phyloP scores from a whole-genome alignment of 2,888 invertebrate genomes.

The Trissolcus japonicus region DNA sequence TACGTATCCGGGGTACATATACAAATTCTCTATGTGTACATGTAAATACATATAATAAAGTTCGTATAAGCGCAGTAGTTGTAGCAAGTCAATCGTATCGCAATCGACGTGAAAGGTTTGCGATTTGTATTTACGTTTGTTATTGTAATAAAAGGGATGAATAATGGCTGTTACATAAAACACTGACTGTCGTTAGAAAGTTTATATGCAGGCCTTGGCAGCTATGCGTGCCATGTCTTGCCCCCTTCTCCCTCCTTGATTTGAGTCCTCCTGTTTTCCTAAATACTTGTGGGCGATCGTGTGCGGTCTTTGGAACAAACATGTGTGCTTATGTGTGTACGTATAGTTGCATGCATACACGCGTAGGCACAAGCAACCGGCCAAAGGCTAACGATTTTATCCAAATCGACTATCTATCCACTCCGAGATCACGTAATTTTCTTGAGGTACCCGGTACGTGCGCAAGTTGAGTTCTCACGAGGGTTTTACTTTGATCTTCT shows the following conservation, averaged over 20 bases:
- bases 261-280: constrained; percentile 39
- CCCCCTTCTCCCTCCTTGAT: constrained; percentile 25
- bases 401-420: constrained; percentile 38
- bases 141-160: constrained; percentile 70
- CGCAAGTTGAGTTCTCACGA: constrained; percentile 26
- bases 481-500: constrained; percentile 37
- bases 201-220: constrained; percentile 65
- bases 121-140: constrained; percentile 65
- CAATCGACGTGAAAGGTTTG: constrained; percentile 52
- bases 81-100: constrained; percentile 46
- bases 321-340: constrained; percentile 12
- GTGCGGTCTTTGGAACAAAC: constrained; percentile 30
- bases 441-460: constrained; percentile 28
- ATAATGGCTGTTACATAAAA: constrained; percentile 72
- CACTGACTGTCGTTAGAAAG: constrained; percentile 72
- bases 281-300: constrained; percentile 53
- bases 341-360: constrained; percentile 30
- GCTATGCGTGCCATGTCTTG: constrained; percentile 40
- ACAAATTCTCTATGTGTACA: constrained; percentile 19
- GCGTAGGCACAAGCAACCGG: constrained; percentile 29
- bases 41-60: constrained; percentile 31
- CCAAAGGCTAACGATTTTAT: constrained; percentile 36
- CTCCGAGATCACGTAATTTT: constrained; percentile 42
- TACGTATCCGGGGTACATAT: constrained; percentile 19
- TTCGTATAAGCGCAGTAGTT: constrained; percentile 24